Base-by-base conservation (phyloP, 2,888 invertebrate species). In the Empis livida region DNA sequence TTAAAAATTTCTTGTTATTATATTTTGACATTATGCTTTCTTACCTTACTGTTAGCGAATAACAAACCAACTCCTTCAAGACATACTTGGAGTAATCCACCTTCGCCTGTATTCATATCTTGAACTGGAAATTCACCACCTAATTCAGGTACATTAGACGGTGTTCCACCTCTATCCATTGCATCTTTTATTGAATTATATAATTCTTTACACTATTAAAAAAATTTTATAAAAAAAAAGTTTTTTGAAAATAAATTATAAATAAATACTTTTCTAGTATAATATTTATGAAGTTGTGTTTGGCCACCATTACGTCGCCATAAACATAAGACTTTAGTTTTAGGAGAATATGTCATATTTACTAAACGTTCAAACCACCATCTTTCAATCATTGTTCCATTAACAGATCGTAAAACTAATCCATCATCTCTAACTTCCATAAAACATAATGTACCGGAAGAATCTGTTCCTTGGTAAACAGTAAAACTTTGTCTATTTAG, bases 331-430 rank as follows among this genome's bases (percentile, higher is more conserved):
- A 97, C 87, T 71, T 91, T 89, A 61, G 94, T 97, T 71, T 97
- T 97, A 1, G 99, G 99, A 57, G 96, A 95, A 70, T 94, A 99
- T 0, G 99, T 97, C 95, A 99, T 97, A 67, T 99, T 99, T 46
- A 99, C 95, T 46, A 99, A 74, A 46, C 96, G 77, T 67, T 99
- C 99, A 71, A 91, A 99, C 97, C 97, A 99, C 97, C 99, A 99
- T 40, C 96, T 77, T 61, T 92, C 91, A 39, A 89, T 80, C 69
- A 92, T 91, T 1, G 89, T 84, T 20, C 92, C 92, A 68, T 79
- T 79, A 3, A 83, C 80, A 0, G 89, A 86, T 51, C 91, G 75
- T 54, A 92, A 71, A 10, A 91, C 85, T 45, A 92, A 74, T 0
- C 93, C 95, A 67, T 99, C 99, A 67, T 99, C 97, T 52, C 97